Evolutionary conservation across 1,140 invertebrate species (phyloP).

Genomic region (Diachasmimorpha longicaudata): DNA sequence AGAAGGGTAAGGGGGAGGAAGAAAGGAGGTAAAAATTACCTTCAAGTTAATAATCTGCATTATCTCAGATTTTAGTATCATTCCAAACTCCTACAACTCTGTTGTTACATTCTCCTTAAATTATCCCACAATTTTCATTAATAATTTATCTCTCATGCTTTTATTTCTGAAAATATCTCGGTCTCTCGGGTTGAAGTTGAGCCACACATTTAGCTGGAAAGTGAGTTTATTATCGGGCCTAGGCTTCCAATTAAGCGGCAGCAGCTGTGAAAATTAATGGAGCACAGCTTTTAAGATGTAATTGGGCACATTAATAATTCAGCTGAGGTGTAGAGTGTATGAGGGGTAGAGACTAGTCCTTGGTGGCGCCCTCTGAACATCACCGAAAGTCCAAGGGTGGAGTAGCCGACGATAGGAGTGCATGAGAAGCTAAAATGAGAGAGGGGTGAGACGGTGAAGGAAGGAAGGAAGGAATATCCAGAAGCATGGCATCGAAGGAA

Average conservation of each 20-base stretch:
- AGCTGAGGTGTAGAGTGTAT: slow-evolving; percentile 35
- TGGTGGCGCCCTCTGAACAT: background rate
- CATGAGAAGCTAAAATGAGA: background rate
- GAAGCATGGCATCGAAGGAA: background rate
- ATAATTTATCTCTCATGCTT: background rate
- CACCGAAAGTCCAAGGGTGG: background rate
- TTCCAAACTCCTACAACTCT: background rate
- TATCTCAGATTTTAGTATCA: background rate
- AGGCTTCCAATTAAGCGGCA: slow-evolving; percentile 70
- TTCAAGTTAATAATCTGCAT: background rate
- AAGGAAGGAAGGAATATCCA: no score
- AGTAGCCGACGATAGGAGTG: background rate
- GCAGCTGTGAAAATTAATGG: slow-evolving; percentile 73
- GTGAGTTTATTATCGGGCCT: slow-evolving; percentile 66
- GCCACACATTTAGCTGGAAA: background rate
- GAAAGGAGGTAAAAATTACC: background rate
- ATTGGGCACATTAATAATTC: slow-evolving; percentile 71
- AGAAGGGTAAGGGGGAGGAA: no score
- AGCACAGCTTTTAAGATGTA: slow-evolving; percentile 72
- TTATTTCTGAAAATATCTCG: background rate
- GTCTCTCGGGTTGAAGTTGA: background rate
- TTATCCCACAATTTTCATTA: background rate
- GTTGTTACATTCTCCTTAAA: background rate
- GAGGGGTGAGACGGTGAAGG: background rate
- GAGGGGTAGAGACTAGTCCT: background rate